Base-by-base conservation (phyloP, 2,797 vertebrate genomes). In the Eulemur rubriventer region DNA sequence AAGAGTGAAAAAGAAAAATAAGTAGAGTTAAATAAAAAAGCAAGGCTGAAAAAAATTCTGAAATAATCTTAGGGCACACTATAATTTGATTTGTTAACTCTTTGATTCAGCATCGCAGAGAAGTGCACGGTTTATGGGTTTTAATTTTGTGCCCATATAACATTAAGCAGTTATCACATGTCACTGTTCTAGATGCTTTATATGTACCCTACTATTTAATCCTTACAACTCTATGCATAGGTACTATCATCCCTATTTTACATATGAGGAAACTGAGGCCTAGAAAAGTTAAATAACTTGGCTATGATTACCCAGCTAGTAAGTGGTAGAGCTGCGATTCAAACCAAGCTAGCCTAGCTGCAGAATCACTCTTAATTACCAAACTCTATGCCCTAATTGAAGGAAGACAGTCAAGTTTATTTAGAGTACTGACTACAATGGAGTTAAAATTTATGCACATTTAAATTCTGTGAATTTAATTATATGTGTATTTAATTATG, bases 31-130 rank as follows among this genome's bases (percentile, higher is more conserved):
- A n/a, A 38, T 65, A 80, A 72, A 83, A 88, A 63, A 78, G 46
- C 52, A 86, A 92, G 92, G 63, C 28, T 46, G 43, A 57, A 97
- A 82, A 88, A 90, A 59, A 86, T 81, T 61, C 38, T 92, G 70
- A 87, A 92, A 69, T 94, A 73, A 94, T 30, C n/a, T 80, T 35
- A 84, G 50, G 8, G 78, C 48, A 69, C 0, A 52, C 28, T 52
- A 82, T 43, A 65, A 94, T 89, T 16, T 52, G 79, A 88, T 90
- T 8, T 59, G 38, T 85, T 79, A 86, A 82, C 2, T 35, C n/a
- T 80, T 43, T 50, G 38, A 80, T 86, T 95, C 30, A 88, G 12
- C 16, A 12, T 70, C 22, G 28, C 35, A 50, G 22, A 92, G 28
- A 94, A 86, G 11, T 55, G 35, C 50, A 50, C 69, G 22, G 30